A percentile compares a stretch with the other conserved stretches of the same genome.
These are phyloP conservation scores for Heliconius melpomene DNA, from an alignment of 1,140 invertebrate species.

Conservation along the genomic window DNA sequence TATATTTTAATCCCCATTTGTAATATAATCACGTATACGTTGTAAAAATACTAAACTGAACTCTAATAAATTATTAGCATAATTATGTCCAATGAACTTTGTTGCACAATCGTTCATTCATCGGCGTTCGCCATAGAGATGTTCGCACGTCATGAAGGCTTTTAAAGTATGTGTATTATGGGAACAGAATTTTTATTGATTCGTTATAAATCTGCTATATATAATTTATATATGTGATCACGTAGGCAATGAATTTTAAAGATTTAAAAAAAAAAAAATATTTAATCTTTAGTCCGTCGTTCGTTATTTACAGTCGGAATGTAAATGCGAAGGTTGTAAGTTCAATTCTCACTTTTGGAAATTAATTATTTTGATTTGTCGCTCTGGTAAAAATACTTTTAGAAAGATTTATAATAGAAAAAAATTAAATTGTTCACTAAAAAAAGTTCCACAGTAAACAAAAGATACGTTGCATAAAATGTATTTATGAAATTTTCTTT, in stretches of 20 bases:
- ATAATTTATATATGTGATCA: neutral
- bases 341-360: neutral
- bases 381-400: no score
- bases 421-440: no score
- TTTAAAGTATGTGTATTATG: neutral
- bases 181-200: slow-evolving; percentile 4
- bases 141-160: neutral
- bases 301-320: no score
- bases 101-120: neutral
- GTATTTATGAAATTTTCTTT: no score
- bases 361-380: no score
- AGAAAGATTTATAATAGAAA: no score
- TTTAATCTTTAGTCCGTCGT: no score
- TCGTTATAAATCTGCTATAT: neutral
- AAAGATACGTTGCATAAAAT: no score
- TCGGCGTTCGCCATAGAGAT: neutral
- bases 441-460: no score
- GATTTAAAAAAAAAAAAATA: neutral
- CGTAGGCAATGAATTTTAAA: neutral
- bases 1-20: neutral
- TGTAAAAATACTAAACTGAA: slow-evolving; percentile 1
- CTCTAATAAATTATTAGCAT: slow-evolving; percentile 10
- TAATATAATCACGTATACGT: neutral
- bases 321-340: no score
- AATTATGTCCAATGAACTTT: slow-evolving; percentile 11